A percentile compares a stretch with the other conserved stretches of the same genome.
Evolutionary conservation across 2,797 vertebrate genomes (phyloP).

Genomic region (Acanthurus tractus): DNA sequence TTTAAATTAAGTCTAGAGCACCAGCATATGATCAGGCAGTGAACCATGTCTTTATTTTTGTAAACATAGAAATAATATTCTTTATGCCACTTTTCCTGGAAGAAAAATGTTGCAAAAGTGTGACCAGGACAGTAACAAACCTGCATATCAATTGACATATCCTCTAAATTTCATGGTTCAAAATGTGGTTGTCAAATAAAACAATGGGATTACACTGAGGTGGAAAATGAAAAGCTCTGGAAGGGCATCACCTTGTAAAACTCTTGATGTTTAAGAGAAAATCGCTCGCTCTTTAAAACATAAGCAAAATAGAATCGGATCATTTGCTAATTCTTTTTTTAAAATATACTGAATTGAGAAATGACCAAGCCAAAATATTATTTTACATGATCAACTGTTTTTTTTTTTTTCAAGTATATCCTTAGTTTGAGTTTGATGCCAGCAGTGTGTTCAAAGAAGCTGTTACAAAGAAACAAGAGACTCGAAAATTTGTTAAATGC

Average conservation of each 20-base stretch:
- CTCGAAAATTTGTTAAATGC: no score
- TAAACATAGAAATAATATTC: constrained; percentile 6
- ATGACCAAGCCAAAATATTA: no score
- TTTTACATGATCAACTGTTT: no score
- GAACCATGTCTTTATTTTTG: neutral
- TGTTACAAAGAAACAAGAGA: no score
- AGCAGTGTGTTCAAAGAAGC: no score
- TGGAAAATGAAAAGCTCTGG: constrained; percentile 15
- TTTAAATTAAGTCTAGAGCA: neutral
- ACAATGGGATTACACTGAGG: constrained; percentile 1
- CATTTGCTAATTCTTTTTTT: no score
- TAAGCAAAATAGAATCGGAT: no score
- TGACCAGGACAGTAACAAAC: constrained; percentile 19
- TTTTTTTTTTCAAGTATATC: no score
- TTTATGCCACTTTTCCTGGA: neutral
- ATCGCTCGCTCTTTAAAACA: no score
- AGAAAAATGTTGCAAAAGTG: neutral
- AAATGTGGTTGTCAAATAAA: constrained; percentile 3
- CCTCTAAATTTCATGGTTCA: neutral
- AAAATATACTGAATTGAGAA: no score
- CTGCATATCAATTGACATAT: constrained; percentile 12
- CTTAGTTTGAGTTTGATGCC: no score
- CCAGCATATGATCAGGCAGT: neutral
- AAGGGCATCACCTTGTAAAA: constrained; percentile 22
- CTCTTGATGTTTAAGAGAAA: no score